phyloP scores from a whole-genome alignment of 2,888 invertebrate species.

The Coleophora flavipennella region DNA sequence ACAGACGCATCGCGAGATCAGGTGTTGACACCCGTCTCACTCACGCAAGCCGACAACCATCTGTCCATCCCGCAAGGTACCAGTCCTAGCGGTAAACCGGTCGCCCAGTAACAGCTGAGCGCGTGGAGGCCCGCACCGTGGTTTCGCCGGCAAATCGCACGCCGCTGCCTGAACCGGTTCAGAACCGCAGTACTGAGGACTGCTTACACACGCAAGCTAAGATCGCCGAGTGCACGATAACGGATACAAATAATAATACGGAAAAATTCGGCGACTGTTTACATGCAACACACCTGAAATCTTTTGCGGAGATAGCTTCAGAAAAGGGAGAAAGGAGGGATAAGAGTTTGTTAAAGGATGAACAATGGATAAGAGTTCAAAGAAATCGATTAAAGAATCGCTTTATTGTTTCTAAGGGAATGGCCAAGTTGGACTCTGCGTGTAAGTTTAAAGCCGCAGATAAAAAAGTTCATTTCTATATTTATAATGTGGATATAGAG shows the following conservation, averaged over 20 bases:
- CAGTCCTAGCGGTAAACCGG: not conserved
- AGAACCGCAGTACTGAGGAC: no score
- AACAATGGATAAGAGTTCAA: constrained; percentile 9
- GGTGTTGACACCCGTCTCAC: no score
- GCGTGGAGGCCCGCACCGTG: not conserved
- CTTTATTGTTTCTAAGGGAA: constrained; percentile 8
- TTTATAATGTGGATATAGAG: constrained; percentile 14
- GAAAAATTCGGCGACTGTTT: no score
- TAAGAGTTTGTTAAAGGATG: not conserved
- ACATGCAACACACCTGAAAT: not conserved
- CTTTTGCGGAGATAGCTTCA: not conserved
- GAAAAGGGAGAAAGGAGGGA: constrained; percentile 4
- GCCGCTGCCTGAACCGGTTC: not conserved
- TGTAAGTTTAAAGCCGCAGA: constrained; percentile 16
- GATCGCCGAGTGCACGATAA: not conserved
- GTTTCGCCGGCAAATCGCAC: not conserved
- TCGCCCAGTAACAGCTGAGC: not conserved
- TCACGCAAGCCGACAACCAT: not conserved
- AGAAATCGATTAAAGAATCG: constrained; percentile 9
- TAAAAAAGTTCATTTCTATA: constrained; percentile 13
- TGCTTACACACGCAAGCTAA: not conserved
- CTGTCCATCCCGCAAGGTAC: not conserved
- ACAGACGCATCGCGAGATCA: no score
- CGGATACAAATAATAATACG: not conserved
- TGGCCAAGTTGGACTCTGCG: constrained; percentile 1